Conservation (phyloP, 2,888 invertebrate genomes). For the Netelia fuscicornis region DNA sequence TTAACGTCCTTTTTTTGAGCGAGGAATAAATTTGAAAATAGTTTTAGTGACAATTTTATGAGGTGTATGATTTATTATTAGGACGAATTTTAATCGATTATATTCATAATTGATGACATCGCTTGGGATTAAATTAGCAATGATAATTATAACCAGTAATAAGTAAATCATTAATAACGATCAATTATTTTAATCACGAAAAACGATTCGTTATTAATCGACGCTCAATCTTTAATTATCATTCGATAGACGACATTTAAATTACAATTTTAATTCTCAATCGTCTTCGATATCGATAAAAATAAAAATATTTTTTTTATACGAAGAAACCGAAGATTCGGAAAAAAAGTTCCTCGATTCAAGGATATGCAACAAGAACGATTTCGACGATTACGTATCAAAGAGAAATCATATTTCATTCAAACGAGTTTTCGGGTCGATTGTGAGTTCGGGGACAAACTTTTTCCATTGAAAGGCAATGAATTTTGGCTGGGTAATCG, state of each 20-base stretch:
- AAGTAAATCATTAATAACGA: not conserved
- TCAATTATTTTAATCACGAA: not conserved
- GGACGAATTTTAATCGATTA: too few species aligned
- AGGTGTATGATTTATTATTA: too few species aligned
- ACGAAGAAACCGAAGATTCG: too few species aligned
- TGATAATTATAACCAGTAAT: not conserved
- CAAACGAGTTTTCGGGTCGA: not conserved
- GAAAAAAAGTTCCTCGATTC: too few species aligned
- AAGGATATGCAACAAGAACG: not conserved
- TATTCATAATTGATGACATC: too few species aligned
- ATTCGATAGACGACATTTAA: not conserved
- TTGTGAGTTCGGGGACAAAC: constrained; percentile 68
- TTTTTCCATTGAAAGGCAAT: constrained; percentile 72
- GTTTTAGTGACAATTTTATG: too few species aligned
- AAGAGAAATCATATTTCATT: not conserved
- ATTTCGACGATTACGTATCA: not conserved
- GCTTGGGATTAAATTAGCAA: not conserved
- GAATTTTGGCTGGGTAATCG: constrained; percentile 78
- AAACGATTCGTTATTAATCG: too few species aligned
- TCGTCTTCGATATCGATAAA: not conserved
- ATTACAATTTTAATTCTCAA: not conserved
- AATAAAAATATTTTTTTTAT: not conserved
- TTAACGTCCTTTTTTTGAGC: too few species aligned
- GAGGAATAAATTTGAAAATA: too few species aligned
- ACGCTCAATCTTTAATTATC: not conserved